These are phyloP conservation scores for Drosophila hamatofila DNA, from an alignment of 2,888 invertebrate genomes.

Conservation along the genomic window DNA sequence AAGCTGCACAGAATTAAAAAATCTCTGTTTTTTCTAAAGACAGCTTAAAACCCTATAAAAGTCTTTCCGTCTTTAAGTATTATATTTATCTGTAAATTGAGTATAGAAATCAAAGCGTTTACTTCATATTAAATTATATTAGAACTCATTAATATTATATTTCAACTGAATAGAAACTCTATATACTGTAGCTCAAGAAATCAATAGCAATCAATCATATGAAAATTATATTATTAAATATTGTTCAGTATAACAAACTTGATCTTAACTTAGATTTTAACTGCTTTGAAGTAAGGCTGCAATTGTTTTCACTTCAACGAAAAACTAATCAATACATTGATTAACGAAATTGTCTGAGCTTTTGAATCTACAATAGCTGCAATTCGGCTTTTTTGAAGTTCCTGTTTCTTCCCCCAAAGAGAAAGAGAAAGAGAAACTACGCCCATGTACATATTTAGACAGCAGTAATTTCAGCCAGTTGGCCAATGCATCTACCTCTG, in stretches of 20 bases:
- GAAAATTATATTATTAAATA: neutral
- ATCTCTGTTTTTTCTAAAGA: no score
- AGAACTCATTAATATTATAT: no score
- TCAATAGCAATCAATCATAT: no score
- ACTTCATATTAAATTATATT: no score
- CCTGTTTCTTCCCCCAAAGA: conserved; percentile 1
- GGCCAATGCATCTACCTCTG: neutral
- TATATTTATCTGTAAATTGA: neutral
- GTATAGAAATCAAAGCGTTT: neutral
- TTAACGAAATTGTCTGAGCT: neutral
- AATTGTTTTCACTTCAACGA: neutral
- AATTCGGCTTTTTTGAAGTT: conserved; percentile 47
- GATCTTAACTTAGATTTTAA: no score
- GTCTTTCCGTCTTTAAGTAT: no score
- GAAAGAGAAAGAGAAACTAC: conserved; percentile 2
- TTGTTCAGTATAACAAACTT: neutral
- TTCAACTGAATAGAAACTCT: neutral
- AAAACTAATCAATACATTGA: conserved; percentile 1
- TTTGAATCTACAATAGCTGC: conserved; percentile 1
- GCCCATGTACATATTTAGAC: conserved; percentile 64
- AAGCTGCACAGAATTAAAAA: no score
- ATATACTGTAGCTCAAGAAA: neutral
- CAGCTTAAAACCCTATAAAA: no score
- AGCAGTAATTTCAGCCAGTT: conserved; percentile 7
- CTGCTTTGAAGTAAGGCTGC: neutral